Base-by-base conservation (phyloP, 2,888 invertebrate species). In the Ferrisia virgata region DNA sequence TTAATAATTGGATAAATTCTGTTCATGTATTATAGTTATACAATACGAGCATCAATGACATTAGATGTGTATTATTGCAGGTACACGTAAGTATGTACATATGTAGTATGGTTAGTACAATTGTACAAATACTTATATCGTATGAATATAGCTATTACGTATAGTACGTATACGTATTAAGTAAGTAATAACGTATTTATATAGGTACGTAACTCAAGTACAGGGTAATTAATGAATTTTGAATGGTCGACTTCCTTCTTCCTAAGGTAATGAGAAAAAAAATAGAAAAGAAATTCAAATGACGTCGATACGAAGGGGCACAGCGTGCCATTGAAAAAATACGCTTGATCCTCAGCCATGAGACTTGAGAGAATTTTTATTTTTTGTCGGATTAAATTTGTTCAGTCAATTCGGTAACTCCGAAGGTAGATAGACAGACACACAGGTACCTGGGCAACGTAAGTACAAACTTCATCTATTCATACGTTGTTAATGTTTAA, bases 181-280 rank as follows among this genome's bases (percentile, higher is more conserved):
- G n/a, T n/a, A n/a, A n/a, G n/a, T n/a, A n/a, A n/a, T n/a, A n/a
- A n/a, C n/a, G n/a, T n/a, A n/a, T n/a, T n/a, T n/a, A n/a, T n/a
- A n/a, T n/a, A n/a, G n/a, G n/a, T n/a, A n/a, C 43, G 43, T 43
- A 43, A 13, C 72, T 72, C 36, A 72, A 36, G 31, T 72, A 72
- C 72, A 72, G 53, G 31, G 69, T 69, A 18, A 69, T 13, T 28
- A 31, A 69, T 69, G 31, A 69, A 69, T 31, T 69, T 69, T 31
- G 15, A 69, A 69, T 31, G 15, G 69, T 69, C 69, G 69, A 31
- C 69, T 69, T 69, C 69, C 69, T 69, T 69, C 69, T 69, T 31
- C 4, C n/a, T 28, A 69, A 69, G 69, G 69, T 69, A 31, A 69
- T 69, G 69, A n/a, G 69, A 69, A 69, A 69, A 13, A 69, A 8